Evolutionary conservation across 2,888 invertebrate species (phyloP).

Genomic region (Idaea biselata): DNA sequence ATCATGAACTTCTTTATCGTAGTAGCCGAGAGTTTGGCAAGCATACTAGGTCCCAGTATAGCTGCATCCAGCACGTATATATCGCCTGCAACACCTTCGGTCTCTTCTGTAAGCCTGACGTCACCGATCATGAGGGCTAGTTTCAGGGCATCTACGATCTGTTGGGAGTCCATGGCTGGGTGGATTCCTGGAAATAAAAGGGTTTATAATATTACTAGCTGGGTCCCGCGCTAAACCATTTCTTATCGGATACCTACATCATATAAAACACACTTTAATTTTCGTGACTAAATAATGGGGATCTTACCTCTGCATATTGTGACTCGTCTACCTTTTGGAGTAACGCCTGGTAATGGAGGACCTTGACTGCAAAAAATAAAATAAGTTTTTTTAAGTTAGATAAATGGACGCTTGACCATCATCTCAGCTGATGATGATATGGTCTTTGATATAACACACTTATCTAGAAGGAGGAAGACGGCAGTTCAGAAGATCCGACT

Average conservation of each 20-base stretch:
- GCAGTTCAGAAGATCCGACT: too few relatives aligned
- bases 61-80: slow-evolving; percentile 89
- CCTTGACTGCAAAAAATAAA: slow-evolving; percentile 80
- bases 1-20: slow-evolving; percentile 91
- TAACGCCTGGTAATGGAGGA: slow-evolving; percentile 89
- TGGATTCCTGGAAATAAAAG: slow-evolving; percentile 68
- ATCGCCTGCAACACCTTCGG: slow-evolving; percentile 90
- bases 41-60: slow-evolving; percentile 87
- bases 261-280: too few relatives aligned
- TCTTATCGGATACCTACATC: too few relatives aligned
- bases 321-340: slow-evolving; percentile 89
- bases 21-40: slow-evolving; percentile 89
- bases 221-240: too few relatives aligned
- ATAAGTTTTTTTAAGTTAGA: neutral
- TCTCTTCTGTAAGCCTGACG: slow-evolving; percentile 87
- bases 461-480: too few relatives aligned
- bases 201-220: neutral
- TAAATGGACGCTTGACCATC: too few relatives aligned
- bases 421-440: too few relatives aligned
- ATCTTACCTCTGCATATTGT: slow-evolving; percentile 82
- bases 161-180: slow-evolving; percentile 83
- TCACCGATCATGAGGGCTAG: slow-evolving; percentile 92
- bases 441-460: too few relatives aligned
- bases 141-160: slow-evolving; percentile 88
- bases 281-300: too few relatives aligned